Conservation (phyloP, 2,113 vertebrate species). For the Eleginops maclovinus region DNA sequence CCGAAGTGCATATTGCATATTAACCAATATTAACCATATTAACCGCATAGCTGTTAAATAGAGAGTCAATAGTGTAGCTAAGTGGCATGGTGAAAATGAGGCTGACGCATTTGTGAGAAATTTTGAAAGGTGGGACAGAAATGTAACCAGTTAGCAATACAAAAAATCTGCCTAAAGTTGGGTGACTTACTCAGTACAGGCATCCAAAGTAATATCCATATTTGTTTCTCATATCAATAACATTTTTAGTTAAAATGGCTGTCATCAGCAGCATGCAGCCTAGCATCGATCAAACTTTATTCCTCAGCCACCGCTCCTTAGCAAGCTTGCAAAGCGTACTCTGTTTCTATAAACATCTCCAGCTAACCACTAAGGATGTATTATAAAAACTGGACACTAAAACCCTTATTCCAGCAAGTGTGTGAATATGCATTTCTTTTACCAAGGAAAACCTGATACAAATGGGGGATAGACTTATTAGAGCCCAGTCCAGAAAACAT, state of each 20-base stretch:
- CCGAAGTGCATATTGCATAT: not conserved
- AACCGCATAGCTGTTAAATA: not conserved
- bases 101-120: not conserved
- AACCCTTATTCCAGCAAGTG: too few relatives aligned
- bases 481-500: not conserved
- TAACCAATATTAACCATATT: too few relatives aligned
- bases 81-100: not conserved
- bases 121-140: not conserved
- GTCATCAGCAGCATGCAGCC: not conserved
- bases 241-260: not conserved
- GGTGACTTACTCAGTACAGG: not conserved
- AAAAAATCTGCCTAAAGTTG: not conserved
- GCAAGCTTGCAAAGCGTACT: not conserved
- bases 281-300: not conserved
- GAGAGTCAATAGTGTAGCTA: not conserved
- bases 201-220: not conserved
- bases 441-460: too few relatives aligned
- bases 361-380: not conserved
- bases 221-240: not conserved
- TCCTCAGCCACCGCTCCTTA: not conserved
- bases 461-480: too few relatives aligned
- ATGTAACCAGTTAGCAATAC: not conserved
- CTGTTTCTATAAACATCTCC: not conserved
- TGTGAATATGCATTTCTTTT: too few relatives aligned
- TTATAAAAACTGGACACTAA: not conserved